phyloP scores from a whole-genome alignment of 2,113 vertebrate genomes.

The Petaurus breviceps region DNA sequence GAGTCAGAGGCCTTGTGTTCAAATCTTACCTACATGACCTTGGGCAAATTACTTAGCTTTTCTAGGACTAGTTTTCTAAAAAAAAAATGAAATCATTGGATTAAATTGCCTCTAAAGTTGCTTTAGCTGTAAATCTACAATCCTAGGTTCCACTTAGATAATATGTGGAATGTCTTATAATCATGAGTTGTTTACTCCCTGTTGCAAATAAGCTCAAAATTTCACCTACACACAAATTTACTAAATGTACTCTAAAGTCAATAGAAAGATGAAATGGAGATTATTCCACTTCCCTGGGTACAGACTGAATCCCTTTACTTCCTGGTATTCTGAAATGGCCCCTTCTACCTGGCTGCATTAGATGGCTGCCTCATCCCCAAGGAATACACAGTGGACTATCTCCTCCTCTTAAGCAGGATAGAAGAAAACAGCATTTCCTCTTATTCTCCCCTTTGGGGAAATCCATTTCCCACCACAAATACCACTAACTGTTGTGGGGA shows the following conservation, averaged over 20 bases:
- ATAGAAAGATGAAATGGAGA: neutral
- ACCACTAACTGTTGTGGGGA: neutral
- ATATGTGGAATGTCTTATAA: neutral
- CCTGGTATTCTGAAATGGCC: neutral
- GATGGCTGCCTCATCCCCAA: neutral
- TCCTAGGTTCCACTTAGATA: neutral
- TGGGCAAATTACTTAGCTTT: neutral
- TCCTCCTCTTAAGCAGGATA: neutral
- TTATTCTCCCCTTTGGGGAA: neutral
- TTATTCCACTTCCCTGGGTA: neutral
- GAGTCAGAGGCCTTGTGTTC: neutral
- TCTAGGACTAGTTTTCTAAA: neutral
- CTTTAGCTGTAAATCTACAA: neutral
- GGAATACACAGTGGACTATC: neutral
- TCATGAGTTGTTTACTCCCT: neutral
- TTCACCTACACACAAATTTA: neutral
- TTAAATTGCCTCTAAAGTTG: neutral
- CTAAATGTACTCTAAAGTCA: neutral
- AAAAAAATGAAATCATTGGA: neutral
- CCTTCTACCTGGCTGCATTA: neutral
- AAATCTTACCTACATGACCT: neutral
- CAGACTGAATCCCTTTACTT: neutral
- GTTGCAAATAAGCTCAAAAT: neutral
- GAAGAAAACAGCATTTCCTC: neutral
- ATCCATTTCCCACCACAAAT: neutral